Conservation (phyloP, 2,797 vertebrate species). For the Pantherophis alleghaniensis region DNA sequence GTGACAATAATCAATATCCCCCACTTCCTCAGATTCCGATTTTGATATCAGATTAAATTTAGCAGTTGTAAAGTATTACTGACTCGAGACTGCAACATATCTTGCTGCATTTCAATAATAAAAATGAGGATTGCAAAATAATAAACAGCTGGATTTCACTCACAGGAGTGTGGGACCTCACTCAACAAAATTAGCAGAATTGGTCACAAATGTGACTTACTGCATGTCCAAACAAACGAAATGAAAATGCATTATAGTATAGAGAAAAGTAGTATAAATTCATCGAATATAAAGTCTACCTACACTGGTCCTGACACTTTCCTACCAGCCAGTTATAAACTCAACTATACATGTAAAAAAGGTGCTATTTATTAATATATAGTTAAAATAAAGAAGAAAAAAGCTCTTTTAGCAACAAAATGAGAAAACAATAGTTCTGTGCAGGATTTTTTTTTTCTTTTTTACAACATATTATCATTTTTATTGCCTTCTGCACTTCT, state of each 20-base stretch:
- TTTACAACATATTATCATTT: not conserved
- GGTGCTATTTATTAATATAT: not conserved
- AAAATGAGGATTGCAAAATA: not conserved
- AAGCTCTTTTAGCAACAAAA: not conserved
- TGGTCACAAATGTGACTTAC: not conserved
- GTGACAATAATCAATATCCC: not conserved
- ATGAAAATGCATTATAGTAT: not conserved
- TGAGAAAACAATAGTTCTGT: not conserved
- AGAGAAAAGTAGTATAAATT: not conserved
- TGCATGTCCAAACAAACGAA: not conserved
- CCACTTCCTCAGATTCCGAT: not conserved
- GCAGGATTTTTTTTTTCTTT: not conserved
- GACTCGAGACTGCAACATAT: not conserved
- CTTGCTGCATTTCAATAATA: not conserved
- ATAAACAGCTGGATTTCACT: not conserved
- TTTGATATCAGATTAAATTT: not conserved
- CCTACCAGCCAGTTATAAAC: not conserved
- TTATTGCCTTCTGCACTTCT: not conserved
- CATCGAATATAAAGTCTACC: not conserved
- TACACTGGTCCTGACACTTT: not conserved
- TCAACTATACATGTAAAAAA: not conserved
- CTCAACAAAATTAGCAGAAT: not conserved
- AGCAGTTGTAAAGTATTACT: not conserved
- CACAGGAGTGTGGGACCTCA: not conserved
- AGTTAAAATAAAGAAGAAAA: not conserved